Base-by-base conservation (phyloP, 2,888 invertebrate genomes). In the Sicus ferrugineus region DNA sequence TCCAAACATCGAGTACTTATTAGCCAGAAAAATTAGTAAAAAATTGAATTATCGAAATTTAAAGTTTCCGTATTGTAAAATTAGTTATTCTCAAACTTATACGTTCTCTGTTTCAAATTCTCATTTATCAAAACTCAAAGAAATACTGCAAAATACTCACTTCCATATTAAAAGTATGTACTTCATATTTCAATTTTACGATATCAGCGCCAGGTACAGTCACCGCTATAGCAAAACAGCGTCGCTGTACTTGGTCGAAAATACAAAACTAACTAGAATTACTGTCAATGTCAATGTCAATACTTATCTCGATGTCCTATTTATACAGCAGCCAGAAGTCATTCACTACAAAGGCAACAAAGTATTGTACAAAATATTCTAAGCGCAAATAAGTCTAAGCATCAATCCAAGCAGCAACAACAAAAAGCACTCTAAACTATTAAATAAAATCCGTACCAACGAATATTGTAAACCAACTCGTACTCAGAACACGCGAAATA, bases 311-410 rank as follows among this genome's bases (percentile, higher is more conserved):
- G 50, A 56, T 66, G 66, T 58, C 42, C 56, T 28, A 58, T 30
- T 66, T 66, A 26, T 30, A 67, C n/a, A 38, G 19, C 7, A 38
- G 30, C 28, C 7, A n/a, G 7, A 66, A 42, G 50, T 31, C 6
- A 66, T 9, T 46, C 46, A 52, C 42, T 63, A 54, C 54, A 66
- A 66, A 42, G n/a, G 38, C 65, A 54, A 54, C 34, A 66, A 66
- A 66, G 42, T 56, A 66, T 56, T 66, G 65, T 66, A 56, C 65
- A 66, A 66, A 64, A 66, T 66, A 66, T 54, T 38, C 34, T 66
- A 54, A 66, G 65, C 54, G 26, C 42, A 38, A 34, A 38, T 56
- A 26, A 54, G 14, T 48, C 30, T 30, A 30, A 63, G 19, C 9
- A 7, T 19, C 23, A 30, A 19, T 46, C 23, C 19, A 34, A 16